Evolutionary conservation across 2,888 invertebrate species (phyloP).

Genomic region (Pimpla rufipes): DNA sequence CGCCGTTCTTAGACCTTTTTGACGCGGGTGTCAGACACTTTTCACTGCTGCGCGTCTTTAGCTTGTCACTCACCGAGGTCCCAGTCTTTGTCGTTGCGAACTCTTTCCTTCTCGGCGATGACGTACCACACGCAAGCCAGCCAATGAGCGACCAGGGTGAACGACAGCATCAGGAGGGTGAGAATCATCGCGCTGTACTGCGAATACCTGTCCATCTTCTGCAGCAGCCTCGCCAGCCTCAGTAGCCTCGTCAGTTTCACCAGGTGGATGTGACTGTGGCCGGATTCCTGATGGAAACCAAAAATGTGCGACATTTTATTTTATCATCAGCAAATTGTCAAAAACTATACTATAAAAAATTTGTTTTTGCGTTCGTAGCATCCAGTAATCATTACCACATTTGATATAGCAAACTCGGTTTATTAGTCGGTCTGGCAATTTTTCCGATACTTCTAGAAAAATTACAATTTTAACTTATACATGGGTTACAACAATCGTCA

Average conservation of each 20-base stretch:
- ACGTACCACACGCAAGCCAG: constrained; percentile 98
- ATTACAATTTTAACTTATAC: too few species aligned
- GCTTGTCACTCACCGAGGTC: constrained; percentile 90
- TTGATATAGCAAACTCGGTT: too few species aligned
- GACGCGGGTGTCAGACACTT: not conserved
- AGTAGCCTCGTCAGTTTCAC: constrained; percentile 96
- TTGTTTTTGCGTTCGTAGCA: too few species aligned
- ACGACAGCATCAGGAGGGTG: constrained; percentile 96
- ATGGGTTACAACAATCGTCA: too few species aligned
- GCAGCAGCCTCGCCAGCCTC: constrained; percentile 94
- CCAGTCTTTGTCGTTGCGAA: constrained; percentile 89
- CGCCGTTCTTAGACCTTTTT: not conserved
- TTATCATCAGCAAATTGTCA: too few species aligned
- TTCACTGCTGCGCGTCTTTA: not conserved
- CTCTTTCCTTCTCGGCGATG: constrained; percentile 95
- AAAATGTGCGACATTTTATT: not conserved
- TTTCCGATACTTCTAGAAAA: too few species aligned
- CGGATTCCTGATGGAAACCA: constrained; percentile 88
- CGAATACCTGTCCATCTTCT: constrained; percentile 98
- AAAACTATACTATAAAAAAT: too few species aligned
- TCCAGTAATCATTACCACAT: too few species aligned
- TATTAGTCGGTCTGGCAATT: too few species aligned
- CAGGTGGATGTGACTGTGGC: constrained; percentile 93
- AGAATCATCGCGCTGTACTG: constrained; percentile 98
- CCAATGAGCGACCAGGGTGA: constrained; percentile 98